A percentile compares a stretch with the other conserved stretches of the same genome.
phyloP scores from a whole-genome alignment of 2,888 invertebrate genomes.

The Epirrita christyi region DNA sequence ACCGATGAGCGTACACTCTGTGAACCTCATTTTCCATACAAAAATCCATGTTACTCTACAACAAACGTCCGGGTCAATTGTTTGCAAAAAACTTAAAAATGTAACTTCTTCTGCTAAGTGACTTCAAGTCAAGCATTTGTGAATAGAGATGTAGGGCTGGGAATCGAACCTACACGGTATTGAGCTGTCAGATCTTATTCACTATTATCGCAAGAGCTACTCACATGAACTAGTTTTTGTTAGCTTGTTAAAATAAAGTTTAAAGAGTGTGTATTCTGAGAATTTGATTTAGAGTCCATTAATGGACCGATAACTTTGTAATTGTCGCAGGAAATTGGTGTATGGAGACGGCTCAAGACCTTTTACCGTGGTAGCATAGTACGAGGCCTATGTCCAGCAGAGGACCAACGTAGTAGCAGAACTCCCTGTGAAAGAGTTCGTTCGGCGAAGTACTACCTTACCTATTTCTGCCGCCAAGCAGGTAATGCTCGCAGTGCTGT shows the following conservation, averaged over 20 bases:
- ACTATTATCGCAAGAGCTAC: neutral
- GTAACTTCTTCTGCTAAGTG: no score
- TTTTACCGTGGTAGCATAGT: neutral
- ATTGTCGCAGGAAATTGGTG: neutral
- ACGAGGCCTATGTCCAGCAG: no score
- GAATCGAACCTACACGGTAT: constrained; percentile 16
- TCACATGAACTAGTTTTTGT: constrained; percentile 5
- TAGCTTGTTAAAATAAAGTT: constrained; percentile 4
- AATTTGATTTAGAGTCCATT: neutral
- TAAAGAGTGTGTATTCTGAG: constrained; percentile 2
- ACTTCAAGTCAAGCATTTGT: neutral
- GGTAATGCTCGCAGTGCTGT: no score
- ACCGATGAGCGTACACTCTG: no score
- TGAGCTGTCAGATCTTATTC: constrained; percentile 7
- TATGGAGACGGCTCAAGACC: no score
- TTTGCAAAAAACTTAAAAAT: no score
- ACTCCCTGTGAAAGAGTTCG: no score
- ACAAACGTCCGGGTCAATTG: no score
- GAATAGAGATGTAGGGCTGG: constrained; percentile 8
- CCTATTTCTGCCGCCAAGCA: no score
- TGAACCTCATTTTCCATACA: no score
- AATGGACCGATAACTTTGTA: neutral
- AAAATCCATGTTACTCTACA: no score
- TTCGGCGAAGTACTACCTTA: no score
- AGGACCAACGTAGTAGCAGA: neutral